Percentiles rank a stretch among this genome's conserved stretches.
Evolutionary conservation across 2,888 invertebrate species (phyloP).

Genomic region (Apoderus coryli): DNA sequence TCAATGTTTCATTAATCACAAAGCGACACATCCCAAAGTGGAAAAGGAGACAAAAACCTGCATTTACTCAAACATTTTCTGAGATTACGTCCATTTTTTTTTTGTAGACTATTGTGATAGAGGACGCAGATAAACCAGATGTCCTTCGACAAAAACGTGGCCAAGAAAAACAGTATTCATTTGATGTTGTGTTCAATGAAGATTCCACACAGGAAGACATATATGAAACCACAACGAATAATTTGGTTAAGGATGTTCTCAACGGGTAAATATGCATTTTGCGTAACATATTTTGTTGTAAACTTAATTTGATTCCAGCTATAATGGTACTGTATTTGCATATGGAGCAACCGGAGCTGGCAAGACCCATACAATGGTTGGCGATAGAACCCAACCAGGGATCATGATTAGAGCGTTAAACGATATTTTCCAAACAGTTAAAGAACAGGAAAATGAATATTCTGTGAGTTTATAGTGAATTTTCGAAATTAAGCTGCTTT

Average conservation of each 20-base stretch:
- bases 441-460: slow-evolving; percentile 44
- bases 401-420: slow-evolving; percentile 78
- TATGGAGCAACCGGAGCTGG: slow-evolving; percentile 89
- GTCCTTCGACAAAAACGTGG: slow-evolving; percentile 55
- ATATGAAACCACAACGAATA: slow-evolving; percentile 73
- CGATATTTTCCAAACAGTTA: slow-evolving; percentile 63
- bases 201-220: slow-evolving; percentile 77
- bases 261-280: slow-evolving; percentile 31
- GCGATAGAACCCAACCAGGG: slow-evolving; percentile 52
- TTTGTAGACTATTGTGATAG: slow-evolving; percentile 49
- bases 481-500: no score
- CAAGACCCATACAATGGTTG: slow-evolving; percentile 85
- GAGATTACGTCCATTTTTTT: no score
- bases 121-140: slow-evolving; percentile 45
- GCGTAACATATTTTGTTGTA: slow-evolving; percentile 1
- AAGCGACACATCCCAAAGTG: no score
- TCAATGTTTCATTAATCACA: no score
- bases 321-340: slow-evolving; percentile 92
- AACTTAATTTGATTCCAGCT: slow-evolving; percentile 40
- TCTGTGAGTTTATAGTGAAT: slow-evolving; percentile 43
- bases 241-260: slow-evolving; percentile 74
- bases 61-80: no score
- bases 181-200: slow-evolving; percentile 81
- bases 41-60: no score
- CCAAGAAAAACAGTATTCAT: slow-evolving; percentile 72